Base-by-base conservation (phyloP, 2,797 vertebrate genomes). In the Yasuhikotakia modesta region DNA sequence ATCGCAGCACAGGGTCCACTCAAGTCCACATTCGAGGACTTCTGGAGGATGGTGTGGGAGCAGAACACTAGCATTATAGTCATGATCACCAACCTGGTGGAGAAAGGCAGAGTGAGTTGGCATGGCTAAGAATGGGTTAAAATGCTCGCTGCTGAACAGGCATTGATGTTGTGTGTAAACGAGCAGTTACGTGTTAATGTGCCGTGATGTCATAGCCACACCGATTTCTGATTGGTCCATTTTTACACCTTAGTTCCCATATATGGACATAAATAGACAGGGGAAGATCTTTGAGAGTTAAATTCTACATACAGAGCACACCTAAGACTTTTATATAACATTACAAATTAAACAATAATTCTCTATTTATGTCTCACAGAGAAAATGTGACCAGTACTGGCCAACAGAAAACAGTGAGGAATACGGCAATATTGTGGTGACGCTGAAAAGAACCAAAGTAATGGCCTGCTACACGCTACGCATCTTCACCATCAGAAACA, bases 31-130 rank as follows among this genome's bases (percentile, higher is more conserved):
- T 97, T 96, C 86, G 96, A 98, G 91, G 96, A 97, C 91, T 97
- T 98, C 87, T 97, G 96, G 96, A 92, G 94, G 84, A 97, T 97
- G 96, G 94, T 97, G 91, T 97, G 95, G 96, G 96, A 98, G 85
- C 95, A 98, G 87, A 97, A 97, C 83, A 95, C 95, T 6, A 90
- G 95, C 79, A 89, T 97, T 90, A 96, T 98, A 80, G 89, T 98
- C 85, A 98, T 98, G 96, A 98, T 98, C 90, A 98, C 96, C 45
- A 98, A 97, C 90, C 92, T 98, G 71, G 95, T 97, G 87, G 96
- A 98, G 91, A 97, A 98, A 93, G 96, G 96, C 89, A 90, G 96
- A 86, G 96, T 98, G 94, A 86, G 95, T 91, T n/a, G n/a, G n/a
- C n/a, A n/a, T n/a, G n/a, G n/a, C n/a, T n/a, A n/a, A n/a, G n/a